phyloP scores from a whole-genome alignment of 2,888 invertebrate genomes.

The Habrosyne pyritoides region DNA sequence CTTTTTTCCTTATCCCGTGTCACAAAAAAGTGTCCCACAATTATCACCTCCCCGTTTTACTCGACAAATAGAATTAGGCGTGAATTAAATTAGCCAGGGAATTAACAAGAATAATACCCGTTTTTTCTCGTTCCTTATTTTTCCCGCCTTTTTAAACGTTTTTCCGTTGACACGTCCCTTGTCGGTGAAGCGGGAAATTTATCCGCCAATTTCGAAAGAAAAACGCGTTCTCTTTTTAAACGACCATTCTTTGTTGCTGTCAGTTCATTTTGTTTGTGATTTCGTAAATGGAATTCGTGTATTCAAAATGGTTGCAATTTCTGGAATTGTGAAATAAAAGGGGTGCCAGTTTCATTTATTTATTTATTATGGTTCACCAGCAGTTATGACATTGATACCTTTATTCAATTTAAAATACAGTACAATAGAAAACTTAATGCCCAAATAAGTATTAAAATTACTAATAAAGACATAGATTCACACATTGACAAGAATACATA shows the following conservation, averaged over 20 bases:
- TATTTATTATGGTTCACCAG: too few relatives aligned
- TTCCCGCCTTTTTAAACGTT: slow-evolving; percentile 58
- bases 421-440: too few relatives aligned
- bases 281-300: too few relatives aligned
- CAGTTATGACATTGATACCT: too few relatives aligned
- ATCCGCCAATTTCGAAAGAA: slow-evolving; percentile 58
- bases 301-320: too few relatives aligned
- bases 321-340: too few relatives aligned
- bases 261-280: slow-evolving; percentile 9
- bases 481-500: too few relatives aligned
- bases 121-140: slow-evolving; percentile 69
- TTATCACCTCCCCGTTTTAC: slow-evolving; percentile 81
- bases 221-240: slow-evolving; percentile 40
- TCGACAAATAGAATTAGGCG: slow-evolving; percentile 82
- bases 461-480: too few relatives aligned
- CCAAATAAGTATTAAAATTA: too few relatives aligned
- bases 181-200: slow-evolving; percentile 41
- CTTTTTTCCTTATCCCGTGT: slow-evolving; percentile 57
- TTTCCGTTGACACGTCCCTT: slow-evolving; percentile 59
- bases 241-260: slow-evolving; percentile 31
- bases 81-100: slow-evolving; percentile 80
- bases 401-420: too few relatives aligned
- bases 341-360: too few relatives aligned
- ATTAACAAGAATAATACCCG: slow-evolving; percentile 82
- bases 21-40: slow-evolving; percentile 74